Base-by-base conservation (phyloP, 23 tunicate genomes). In the Styela clava region DNA sequence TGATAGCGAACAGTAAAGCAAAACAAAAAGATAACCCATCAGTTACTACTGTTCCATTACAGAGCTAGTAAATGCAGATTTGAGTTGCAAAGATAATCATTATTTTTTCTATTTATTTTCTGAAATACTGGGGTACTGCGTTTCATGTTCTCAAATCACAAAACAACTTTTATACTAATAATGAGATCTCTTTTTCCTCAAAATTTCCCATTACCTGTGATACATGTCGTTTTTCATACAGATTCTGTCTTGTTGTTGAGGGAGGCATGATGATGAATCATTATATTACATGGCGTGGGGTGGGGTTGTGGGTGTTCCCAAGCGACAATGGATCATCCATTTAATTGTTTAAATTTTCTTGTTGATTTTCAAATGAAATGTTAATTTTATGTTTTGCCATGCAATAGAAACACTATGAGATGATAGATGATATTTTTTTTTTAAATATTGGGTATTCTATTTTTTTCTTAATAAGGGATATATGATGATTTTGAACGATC, bases 41-140 rank as follows among this genome's bases (percentile, higher is more conserved):
- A 44, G 81, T 18, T 16, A 25, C 81, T 19, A 24, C 81, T 23
- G 64, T 76, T 27, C 81, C 81, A 0, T 44, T 76, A 29, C 81
- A 76, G 12, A 76, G 81, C 65, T 76, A 76, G 81, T 44, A 27
- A 29, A 29, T 67, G 71, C 31, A 29, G 31, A 29, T 67, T 25
- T 16, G 16, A 25, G 30, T 67, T 29, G 71, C 71, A 67, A 25
- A 25, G 71, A 67, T 67, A 67, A 67, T 67, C 71, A 67, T 67
- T 27, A 18, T 19, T 22, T 29, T 25, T 29, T 67, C 24, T 44
- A 12, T 7, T 44, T 44, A 12, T 44, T 44, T 5, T 44, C 12
- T 44, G 12, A 44, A 44, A 5, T 44, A 44, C 56, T 44, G 56
- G 56, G 56, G 56, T 44, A 44, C 56, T 44, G 56, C 56, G 56